Percentiles rank a stretch among this genome's conserved stretches.
These are phyloP conservation scores for Graptemys geographica DNA, from an alignment of 2,797 vertebrate species.

Conservation along the genomic window DNA sequence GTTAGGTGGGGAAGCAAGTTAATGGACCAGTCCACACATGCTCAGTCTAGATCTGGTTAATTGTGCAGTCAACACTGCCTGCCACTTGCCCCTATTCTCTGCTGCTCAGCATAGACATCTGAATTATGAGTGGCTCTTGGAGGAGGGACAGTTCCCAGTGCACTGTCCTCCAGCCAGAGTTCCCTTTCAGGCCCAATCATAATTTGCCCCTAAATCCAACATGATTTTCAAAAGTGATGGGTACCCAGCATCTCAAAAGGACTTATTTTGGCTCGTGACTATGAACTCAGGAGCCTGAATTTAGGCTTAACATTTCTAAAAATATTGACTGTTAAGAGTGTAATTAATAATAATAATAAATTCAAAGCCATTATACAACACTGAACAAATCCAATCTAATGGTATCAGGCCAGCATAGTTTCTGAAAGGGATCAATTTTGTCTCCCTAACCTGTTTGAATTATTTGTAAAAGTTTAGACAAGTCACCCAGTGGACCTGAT, in stretches of 20 bases:
- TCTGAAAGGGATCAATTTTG: neutral
- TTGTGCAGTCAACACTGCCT: too few relatives aligned
- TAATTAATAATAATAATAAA: neutral
- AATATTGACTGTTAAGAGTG: neutral
- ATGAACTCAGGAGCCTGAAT: neutral
- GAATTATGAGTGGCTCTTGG: too few relatives aligned
- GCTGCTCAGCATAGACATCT: too few relatives aligned
- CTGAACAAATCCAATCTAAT: neutral
- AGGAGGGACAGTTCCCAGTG: too few relatives aligned
- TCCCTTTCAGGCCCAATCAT: too few relatives aligned
- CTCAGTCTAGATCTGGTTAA: too few relatives aligned
- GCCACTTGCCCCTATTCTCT: too few relatives aligned
- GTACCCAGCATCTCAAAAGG: neutral
- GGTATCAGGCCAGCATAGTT: neutral
- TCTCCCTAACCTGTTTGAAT: rapidly evolving
- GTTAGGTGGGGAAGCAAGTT: too few relatives aligned
- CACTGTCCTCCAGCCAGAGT: too few relatives aligned
- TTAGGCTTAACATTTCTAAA: rapidly evolving
- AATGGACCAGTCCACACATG: too few relatives aligned
- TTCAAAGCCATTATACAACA: neutral
- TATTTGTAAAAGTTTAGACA: neutral
- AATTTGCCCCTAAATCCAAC: neutral
- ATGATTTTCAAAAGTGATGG: neutral
- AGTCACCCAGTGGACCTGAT: neutral
- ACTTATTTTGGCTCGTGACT: neutral